These are phyloP conservation scores for Gambusia holbrooki DNA, from an alignment of 2,113 vertebrate species.

Conservation along the genomic window DNA sequence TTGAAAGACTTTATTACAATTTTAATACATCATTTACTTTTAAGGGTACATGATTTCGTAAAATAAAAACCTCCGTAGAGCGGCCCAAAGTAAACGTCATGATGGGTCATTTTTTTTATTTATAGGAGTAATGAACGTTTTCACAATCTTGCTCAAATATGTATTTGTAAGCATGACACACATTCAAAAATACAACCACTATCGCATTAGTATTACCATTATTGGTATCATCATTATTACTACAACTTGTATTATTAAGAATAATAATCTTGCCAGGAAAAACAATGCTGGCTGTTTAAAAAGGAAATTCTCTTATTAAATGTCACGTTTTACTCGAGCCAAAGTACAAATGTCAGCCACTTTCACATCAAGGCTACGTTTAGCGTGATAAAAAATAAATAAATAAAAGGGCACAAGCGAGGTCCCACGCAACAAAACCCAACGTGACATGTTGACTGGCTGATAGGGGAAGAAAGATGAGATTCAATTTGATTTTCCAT, in stretches of 20 bases:
- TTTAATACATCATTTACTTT: too few species aligned
- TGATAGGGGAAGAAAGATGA: not conserved
- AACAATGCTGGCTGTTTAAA: not conserved
- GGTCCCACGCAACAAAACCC: not conserved
- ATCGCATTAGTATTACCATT: not conserved
- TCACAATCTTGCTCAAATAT: too few species aligned
- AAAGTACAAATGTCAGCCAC: not conserved
- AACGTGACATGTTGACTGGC: not conserved
- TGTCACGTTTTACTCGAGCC: not conserved
- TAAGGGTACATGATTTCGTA: too few species aligned
- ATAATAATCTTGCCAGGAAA: not conserved
- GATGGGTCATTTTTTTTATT: too few species aligned
- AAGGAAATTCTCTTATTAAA: not conserved
- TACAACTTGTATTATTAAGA: not conserved
- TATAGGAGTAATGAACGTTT: too few species aligned
- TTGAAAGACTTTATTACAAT: too few species aligned
- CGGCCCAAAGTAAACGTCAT: not conserved
- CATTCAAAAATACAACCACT: not conserved
- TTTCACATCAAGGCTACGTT: too few species aligned
- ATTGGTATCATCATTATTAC: not conserved
- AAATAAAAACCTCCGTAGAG: too few species aligned
- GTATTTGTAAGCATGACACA: not conserved
- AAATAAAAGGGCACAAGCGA: too few species aligned
- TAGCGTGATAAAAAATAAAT: too few species aligned
- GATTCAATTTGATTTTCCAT: not conserved